A percentile compares a stretch with the other conserved stretches of the same genome.
Evolutionary conservation across 1,140 invertebrate genomes (phyloP).

Genomic region (Brachionus manjavacas): DNA sequence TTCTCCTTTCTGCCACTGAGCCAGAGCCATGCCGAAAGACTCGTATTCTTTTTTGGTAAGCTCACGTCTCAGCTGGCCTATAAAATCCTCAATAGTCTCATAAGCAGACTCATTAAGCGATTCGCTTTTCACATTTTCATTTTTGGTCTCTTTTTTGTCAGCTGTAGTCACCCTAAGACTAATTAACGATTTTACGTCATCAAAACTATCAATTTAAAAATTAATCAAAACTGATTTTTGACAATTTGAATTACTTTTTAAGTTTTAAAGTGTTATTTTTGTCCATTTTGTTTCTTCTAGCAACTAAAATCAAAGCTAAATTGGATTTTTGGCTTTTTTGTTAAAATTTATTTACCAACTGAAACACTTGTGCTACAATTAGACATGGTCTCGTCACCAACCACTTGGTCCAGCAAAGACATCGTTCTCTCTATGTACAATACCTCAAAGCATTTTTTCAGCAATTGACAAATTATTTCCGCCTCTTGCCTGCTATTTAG

Average conservation of each 20-base stretch:
- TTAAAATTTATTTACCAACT: conserved; percentile 3
- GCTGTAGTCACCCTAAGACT: background rate
- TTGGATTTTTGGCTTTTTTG: background rate
- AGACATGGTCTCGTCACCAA: conserved; percentile 14
- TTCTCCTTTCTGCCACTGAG: conserved; percentile 32
- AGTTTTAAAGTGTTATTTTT: background rate
- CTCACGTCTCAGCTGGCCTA: background rate
- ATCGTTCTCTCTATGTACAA: conserved; percentile 29
- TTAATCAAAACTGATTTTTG: background rate
- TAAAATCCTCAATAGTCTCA: conserved; percentile 18
- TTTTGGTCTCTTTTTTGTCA: background rate
- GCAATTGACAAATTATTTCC: conserved; percentile 13
- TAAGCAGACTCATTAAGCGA: conserved; percentile 15
- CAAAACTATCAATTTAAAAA: background rate
- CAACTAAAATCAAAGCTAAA: background rate
- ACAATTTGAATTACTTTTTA: background rate
- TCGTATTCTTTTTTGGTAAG: conserved; percentile 20
- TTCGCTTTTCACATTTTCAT: background rate
- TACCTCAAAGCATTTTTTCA: conserved; percentile 27
- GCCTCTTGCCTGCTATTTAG: conserved; percentile 1
- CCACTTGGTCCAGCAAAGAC: conserved; percentile 14
- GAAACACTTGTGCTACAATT: conserved; percentile 32
- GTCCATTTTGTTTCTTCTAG: background rate
- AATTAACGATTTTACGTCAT: conserved; percentile 31
- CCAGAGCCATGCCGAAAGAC: background rate